Base-by-base conservation (phyloP, 2,888 invertebrate genomes). In the Halocaridina rubra region DNA sequence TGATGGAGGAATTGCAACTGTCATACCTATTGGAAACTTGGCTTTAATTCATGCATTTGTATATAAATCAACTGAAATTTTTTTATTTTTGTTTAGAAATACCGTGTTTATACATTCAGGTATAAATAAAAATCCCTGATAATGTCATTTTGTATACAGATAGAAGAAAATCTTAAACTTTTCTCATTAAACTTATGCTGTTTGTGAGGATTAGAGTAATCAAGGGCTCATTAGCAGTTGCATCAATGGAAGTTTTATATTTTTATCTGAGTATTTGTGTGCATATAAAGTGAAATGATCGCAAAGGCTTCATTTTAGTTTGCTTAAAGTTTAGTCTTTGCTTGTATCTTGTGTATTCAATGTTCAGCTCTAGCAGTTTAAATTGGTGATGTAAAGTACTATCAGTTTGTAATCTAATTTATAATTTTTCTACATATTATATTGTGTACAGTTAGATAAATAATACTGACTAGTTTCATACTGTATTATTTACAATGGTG, bases 1-100 rank as follows among this genome's bases (percentile, higher is more conserved):
- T 59, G 69, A 74, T 82, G 77, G 77, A 71, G 30, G 71, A 61
- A 67, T 72, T 64, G 24, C 30, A 16, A 59, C 30, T 27, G 59
- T 16, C 59, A 22, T 67, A 75, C 64, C 61, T 27, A 30, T 59
- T 46, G 69, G 72, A 84, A 75, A 71, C 46, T 5, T 84, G 78
- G 78, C 82, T 84, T 84, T 84, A 84, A 84, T 64, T 71, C 30
- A 30, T 84, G 82, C 82, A 84, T 84, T 84, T 84, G 82, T 84
- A 84, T 72, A 84, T 84, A 82, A 61, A 69, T 77, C 33, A 61
- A 75, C 57, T 72, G 27, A 33, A n/a, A 33, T 59, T 57, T 29
- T 46, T 24, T 59, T 64, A 13, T 61, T 24, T 32, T 77, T 77
- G 33, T 33, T 32, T 61, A 32, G 24, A 77, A 77, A 53, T 61